Base-by-base conservation (phyloP, 1,140 invertebrate genomes). In the Bombus ignitus region DNA sequence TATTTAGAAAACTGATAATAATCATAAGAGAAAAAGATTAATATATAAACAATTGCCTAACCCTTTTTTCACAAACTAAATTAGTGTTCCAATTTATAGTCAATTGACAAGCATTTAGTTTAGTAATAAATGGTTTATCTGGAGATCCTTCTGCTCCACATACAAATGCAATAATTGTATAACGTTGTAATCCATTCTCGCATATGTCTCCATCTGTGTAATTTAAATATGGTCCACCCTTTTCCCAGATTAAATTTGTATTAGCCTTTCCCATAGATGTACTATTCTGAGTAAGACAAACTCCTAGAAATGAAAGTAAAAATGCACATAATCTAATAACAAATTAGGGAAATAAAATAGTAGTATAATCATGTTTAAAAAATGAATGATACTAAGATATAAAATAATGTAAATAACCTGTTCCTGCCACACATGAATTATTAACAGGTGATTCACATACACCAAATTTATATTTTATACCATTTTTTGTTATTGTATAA, bases 141-240 rank as follows among this genome's bases (percentile, higher is more conserved):
- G 83, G 85, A 3, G 89, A 92, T 85, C 91, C 93, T 90, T 96
- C 94, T 42, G 92, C 88, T 28, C 91, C 91, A 83, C 96, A 96
- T 77, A 94, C 91, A 90, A 96, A 96, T 88, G 93, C 93, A 85
- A 96, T 96, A 92, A 94, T 91, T 59, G 96, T 96, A 88, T 95
- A 95, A 59, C 90, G 93, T 37, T 71, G 90, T 85, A 85, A 82
- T 12, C 83, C 87, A 68, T 87, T 88, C 37, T 83, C 68, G 79
- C 96, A 96, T 66, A 90, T 57, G 78, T 93, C 92, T 35, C 96
- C 96, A 83, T 95, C 90, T 39, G 95, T 95, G 87, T 96, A 96
- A 86, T 96, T 95, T 77, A 96, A 93, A 92, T 96, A 96, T 22
- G 95, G 94, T 74, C 95, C 95, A 83, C 92, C 94, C 85, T 95